Conservation (phyloP, 2,113 vertebrate species). For the Oenanthe oenanthe region DNA sequence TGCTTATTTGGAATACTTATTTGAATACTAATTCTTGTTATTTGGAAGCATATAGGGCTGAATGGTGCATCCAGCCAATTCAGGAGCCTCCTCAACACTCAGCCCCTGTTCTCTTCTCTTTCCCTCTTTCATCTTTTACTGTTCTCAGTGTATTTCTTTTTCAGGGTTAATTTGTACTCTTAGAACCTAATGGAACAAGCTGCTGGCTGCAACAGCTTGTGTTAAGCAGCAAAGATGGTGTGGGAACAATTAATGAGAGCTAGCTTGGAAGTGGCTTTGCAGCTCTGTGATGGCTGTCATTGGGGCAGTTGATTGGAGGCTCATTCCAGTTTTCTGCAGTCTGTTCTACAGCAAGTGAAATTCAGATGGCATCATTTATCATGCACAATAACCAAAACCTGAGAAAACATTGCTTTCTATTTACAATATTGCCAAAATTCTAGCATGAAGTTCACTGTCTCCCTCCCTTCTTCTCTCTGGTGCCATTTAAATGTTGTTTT, state of each 20-base stretch:
- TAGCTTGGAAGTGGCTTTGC: not conserved
- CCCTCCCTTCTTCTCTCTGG: not conserved
- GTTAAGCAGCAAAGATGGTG: not conserved
- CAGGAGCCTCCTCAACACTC: not conserved
- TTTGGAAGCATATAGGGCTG: not conserved
- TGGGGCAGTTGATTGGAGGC: not conserved
- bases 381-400: not conserved
- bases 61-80: not conserved
- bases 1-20: not conserved
- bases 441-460: not conserved
- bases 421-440: not conserved
- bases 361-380: not conserved
- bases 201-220: conserved; percentile 1
- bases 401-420: not conserved
- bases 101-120: not conserved
- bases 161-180: not conserved
- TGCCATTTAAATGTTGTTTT: not conserved
- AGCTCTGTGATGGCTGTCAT: not conserved
- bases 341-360: not conserved
- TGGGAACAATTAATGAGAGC: not conserved
- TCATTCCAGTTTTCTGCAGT: not conserved
- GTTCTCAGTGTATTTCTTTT: not conserved
- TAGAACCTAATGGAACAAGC: not conserved
- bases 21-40: not conserved
- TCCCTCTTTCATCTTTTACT: not conserved